Evolutionary conservation across 2,888 invertebrate species (phyloP), one percentile per base, ranked within the genome.

Genomic region (Drosophila paramelanica): DNA sequence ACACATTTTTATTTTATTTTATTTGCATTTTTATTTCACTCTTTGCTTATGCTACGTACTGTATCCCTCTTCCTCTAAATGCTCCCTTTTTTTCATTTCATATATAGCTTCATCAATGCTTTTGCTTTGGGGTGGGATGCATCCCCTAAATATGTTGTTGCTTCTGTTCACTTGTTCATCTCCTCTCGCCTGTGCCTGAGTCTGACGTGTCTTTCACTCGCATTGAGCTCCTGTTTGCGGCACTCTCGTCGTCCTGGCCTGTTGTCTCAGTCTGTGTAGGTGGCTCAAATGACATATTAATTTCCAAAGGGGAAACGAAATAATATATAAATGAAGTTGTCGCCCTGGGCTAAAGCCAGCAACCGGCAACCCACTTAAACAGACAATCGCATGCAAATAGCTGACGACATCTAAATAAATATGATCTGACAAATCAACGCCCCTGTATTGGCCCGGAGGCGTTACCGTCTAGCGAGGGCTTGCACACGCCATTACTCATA

Each of bases 1-100:
- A 88, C 90, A 89, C 87, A 83, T 83, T 90, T 86, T 85, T 86
- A 86, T 83, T 88, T 86, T 86, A 82, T 90, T 88, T 87, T 89
- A 85, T 88, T 85, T 89, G 88, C 83, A 89, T 83, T 88, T 86
- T 83, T 85, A 88, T 88, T 88, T 75, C 67, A 62, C 84, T 84
- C 79, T 71, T 73, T 75, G 67, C 75, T 67, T 57, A 60, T 69
- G 69, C 52, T 36, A 47, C 62, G 45, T 55, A 41, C 59, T 2
- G 20, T 10, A 17, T 25, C 33, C 11, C 51, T 7, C 47, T 36
- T 36, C n/a, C 10, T 13, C 17, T 13, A 17, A 31, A 14, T 8
- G n/a, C 38, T 25, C 17, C 39, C 49, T 20, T 42, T 49, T 41
- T 52, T 73, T 70, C 59, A 49, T 58, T 68, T 72, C 76, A 59